phyloP scores from a whole-genome alignment of 2,113 vertebrate genomes.

The Anhinga rufa region DNA sequence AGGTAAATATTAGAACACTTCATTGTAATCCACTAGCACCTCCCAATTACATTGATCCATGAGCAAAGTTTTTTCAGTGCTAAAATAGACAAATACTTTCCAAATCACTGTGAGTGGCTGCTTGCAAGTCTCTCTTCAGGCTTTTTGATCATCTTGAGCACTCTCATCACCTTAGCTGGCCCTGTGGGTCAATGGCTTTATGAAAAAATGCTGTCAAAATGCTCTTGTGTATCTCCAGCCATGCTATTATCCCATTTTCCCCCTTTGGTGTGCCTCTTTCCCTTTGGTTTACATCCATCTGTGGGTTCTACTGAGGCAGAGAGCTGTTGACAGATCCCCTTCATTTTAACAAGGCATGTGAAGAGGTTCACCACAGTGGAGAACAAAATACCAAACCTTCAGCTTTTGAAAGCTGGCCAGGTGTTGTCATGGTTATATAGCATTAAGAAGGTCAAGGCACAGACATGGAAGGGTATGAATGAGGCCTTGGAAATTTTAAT shows the following conservation, averaged over 20 bases:
- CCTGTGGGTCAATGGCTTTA: neutral
- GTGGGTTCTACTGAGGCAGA: neutral
- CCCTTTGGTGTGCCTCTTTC: neutral
- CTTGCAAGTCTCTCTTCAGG: neutral
- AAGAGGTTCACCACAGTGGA: neutral
- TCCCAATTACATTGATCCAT: neutral
- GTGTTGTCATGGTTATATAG: neutral
- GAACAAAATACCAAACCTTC: neutral
- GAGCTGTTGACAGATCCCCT: neutral
- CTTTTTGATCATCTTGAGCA: neutral
- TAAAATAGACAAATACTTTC: neutral
- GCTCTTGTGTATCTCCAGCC: neutral
- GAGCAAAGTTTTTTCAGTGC: neutral
- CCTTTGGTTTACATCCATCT: neutral
- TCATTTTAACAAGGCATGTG: neutral
- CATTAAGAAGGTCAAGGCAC: neutral
- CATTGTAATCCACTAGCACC: neutral
- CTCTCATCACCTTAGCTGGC: neutral
- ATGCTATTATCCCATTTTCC: neutral
- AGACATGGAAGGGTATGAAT: neutral
- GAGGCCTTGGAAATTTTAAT: neutral
- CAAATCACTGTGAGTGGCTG: neutral
- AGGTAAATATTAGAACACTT: slow-evolving; percentile 15
- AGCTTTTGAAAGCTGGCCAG: neutral
- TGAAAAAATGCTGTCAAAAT: neutral